phyloP scores from a whole-genome alignment of 1,140 invertebrate species.

The Sitodiplosis mosellana region DNA sequence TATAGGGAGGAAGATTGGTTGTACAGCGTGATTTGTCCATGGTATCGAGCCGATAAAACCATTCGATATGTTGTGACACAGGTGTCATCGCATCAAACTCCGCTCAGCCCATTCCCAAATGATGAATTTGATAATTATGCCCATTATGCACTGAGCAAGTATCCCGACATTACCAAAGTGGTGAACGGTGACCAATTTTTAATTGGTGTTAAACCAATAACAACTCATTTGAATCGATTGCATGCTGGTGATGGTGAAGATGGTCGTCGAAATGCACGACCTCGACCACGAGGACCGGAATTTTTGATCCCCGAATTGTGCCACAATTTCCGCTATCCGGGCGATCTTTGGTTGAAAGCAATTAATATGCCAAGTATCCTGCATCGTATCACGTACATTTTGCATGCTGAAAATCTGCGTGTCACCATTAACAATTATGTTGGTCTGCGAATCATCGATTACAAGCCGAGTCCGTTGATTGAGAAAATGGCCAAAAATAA shows the following conservation, averaged over 20 bases:
- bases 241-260: neutral
- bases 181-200: slow-evolving; percentile 58
- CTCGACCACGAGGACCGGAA: slow-evolving; percentile 11
- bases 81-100: slow-evolving; percentile 60
- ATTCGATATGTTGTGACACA: slow-evolving; percentile 64
- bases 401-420: slow-evolving; percentile 18
- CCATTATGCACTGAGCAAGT: slow-evolving; percentile 69
- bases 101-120: slow-evolving; percentile 62
- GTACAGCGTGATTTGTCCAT: slow-evolving; percentile 66
- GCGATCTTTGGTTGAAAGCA: slow-evolving; percentile 78
- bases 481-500: slow-evolving; percentile 14
- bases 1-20: slow-evolving; percentile 40
- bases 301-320: slow-evolving; percentile 80
- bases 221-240: slow-evolving; percentile 13
- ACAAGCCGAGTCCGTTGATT: slow-evolving; percentile 11
- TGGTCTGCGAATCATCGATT: slow-evolving; percentile 6
- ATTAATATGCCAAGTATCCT: slow-evolving; percentile 74
- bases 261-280: slow-evolving; percentile 10
- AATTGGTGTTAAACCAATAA: slow-evolving; percentile 72
- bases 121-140: slow-evolving; percentile 51
- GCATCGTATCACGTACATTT: slow-evolving; percentile 29
- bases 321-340: slow-evolving; percentile 63
- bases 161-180: slow-evolving; percentile 38
- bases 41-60: slow-evolving; percentile 47
- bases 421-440: slow-evolving; percentile 13